These are phyloP conservation scores for Boloria euphrosyne DNA, from an alignment of 2,888 invertebrate genomes.

Conservation along the genomic window DNA sequence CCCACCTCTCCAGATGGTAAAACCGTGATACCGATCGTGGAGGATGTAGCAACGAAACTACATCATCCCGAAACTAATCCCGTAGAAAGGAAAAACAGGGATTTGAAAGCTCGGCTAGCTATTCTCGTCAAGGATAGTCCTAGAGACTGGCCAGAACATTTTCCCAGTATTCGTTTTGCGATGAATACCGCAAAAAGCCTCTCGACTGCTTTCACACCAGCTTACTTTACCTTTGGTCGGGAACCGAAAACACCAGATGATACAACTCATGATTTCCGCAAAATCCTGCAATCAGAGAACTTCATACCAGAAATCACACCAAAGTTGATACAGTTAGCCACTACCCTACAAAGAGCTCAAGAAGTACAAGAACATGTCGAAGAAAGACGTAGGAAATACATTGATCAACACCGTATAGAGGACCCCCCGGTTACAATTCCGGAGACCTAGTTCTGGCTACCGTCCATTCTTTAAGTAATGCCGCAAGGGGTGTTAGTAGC, in stretches of 20 bases:
- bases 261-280: constrained; percentile 20
- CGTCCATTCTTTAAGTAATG: neutral
- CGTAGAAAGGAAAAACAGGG: no score
- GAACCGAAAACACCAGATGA: constrained; percentile 42
- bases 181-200: constrained; percentile 50
- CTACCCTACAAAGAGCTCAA: no score
- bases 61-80: no score
- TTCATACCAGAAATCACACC: constrained; percentile 43
- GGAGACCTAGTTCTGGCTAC: neutral
- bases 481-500: neutral
- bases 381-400: no score
- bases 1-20: neutral
- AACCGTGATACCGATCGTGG: constrained; percentile 38
- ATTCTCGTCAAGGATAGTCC: constrained; percentile 47
- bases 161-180: constrained; percentile 54
- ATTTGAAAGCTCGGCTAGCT: no score
- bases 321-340: no score
- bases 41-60: constrained; percentile 42
- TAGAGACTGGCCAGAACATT: constrained; percentile 45
- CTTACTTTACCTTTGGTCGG: constrained; percentile 43
- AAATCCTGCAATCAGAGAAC: constrained; percentile 43
- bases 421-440: neutral
- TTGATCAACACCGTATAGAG: no score
- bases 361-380: no score
- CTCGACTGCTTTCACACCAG: constrained; percentile 37